phyloP scores from a whole-genome alignment of 2,888 invertebrate species.

The Drosophila neonasuta region DNA sequence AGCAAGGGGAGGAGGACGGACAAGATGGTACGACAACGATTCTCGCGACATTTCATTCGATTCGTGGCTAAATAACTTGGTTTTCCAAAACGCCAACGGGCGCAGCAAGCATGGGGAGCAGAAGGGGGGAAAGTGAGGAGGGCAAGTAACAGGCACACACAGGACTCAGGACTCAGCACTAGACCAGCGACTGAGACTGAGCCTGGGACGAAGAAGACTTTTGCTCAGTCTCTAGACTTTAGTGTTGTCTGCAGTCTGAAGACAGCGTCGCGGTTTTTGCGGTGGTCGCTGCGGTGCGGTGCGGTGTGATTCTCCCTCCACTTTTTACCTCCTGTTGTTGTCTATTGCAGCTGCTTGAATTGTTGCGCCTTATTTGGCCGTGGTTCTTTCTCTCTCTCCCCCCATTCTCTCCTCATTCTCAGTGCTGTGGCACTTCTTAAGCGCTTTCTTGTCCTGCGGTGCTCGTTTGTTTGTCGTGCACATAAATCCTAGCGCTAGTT shows the following conservation, averaged over 20 bases:
- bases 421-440: constrained; percentile 63
- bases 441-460: constrained; percentile 80
- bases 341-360: constrained; percentile 72
- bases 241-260: constrained; percentile 5
- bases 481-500: constrained; percentile 78
- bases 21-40: constrained; percentile 22
- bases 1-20: neutral
- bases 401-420: no score
- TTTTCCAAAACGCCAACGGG: constrained; percentile 62
- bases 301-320: neutral
- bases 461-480: constrained; percentile 80
- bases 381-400: no score
- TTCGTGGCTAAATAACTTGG: constrained; percentile 73
- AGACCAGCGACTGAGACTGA: neutral
- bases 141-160: neutral
- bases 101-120: neutral
- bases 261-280: constrained; percentile 39
- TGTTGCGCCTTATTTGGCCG: constrained; percentile 53
- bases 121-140: neutral
- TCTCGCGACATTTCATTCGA: constrained; percentile 71
- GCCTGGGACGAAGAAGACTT: neutral
- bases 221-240: neutral
- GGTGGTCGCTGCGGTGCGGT: constrained; percentile 48
- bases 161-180: neutral
- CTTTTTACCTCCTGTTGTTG: constrained; percentile 32